Conservation (phyloP, 1,140 invertebrate species). For the Uloborus diversus region DNA sequence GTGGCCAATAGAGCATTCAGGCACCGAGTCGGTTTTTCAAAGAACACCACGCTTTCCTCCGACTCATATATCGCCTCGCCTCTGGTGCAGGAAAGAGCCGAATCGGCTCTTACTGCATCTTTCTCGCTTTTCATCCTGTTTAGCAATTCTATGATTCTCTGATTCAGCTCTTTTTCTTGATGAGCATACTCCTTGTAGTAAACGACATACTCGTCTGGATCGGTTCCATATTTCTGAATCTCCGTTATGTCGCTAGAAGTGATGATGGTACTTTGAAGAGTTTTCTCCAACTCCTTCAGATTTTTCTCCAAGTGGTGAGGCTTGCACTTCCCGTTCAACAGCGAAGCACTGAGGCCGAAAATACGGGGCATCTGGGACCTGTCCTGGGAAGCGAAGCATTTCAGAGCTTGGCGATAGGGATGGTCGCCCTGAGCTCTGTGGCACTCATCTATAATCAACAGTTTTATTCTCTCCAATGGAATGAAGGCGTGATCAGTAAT, state of each 20-base stretch:
- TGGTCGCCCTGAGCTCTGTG: slow-evolving; percentile 79
- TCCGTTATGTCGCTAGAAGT: slow-evolving; percentile 83
- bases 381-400: slow-evolving; percentile 68
- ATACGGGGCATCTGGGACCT: slow-evolving; percentile 67
- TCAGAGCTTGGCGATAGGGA: slow-evolving; percentile 75
- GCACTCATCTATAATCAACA: slow-evolving; percentile 93
- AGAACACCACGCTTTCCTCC: neutral
- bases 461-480: slow-evolving; percentile 73
- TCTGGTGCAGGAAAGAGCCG: too few relatives aligned
- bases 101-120: too few relatives aligned
- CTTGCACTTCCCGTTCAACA: slow-evolving; percentile 66
- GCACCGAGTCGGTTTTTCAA: slow-evolving; percentile 16
- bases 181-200: neutral
- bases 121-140: neutral
- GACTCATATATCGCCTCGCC: too few relatives aligned
- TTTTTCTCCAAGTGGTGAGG: slow-evolving; percentile 74
- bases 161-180: neutral
- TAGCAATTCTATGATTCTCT: neutral
- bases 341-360: slow-evolving; percentile 73
- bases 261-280: slow-evolving; percentile 75
- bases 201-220: slow-evolving; percentile 64
- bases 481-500: slow-evolving; percentile 75
- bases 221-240: slow-evolving; percentile 73
- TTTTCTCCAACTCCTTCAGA: slow-evolving; percentile 77
- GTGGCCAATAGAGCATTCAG: slow-evolving; percentile 51